Evolutionary conservation across 2,888 invertebrate genomes (phyloP).

Genomic region (Sesia apiformis): DNA sequence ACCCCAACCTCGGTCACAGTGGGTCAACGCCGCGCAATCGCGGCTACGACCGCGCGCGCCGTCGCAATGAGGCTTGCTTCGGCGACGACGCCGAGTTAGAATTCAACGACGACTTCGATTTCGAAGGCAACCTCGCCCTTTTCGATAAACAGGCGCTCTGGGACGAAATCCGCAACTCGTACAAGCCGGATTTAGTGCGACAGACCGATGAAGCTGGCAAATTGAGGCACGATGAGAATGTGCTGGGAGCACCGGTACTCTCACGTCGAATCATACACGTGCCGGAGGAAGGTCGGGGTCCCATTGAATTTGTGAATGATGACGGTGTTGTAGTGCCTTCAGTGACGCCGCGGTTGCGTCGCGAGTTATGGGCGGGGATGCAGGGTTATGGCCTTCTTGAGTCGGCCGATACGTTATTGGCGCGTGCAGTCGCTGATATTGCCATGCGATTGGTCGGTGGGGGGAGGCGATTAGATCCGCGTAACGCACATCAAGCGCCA

Average conservation of each 20-base stretch:
- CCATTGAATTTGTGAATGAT: constrained; percentile 82
- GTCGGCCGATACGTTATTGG: constrained; percentile 83
- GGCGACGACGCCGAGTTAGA: constrained; percentile 80
- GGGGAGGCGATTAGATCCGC: constrained; percentile 86
- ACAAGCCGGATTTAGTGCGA: constrained; percentile 51
- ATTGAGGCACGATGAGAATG: constrained; percentile 90
- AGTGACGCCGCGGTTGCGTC: constrained; percentile 78
- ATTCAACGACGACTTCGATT: constrained; percentile 89
- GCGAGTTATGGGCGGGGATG: constrained; percentile 80
- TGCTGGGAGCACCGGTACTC: constrained; percentile 57
- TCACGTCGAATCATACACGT: constrained; percentile 76
- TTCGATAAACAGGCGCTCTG: constrained; percentile 83
- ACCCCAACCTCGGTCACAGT: not conserved
- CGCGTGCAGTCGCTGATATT: constrained; percentile 89
- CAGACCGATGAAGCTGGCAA: constrained; percentile 53
- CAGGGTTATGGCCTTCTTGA: constrained; percentile 75
- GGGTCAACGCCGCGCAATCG: constrained; percentile 58
- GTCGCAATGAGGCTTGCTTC: constrained; percentile 85
- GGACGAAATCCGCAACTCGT: constrained; percentile 44
- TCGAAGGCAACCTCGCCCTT: constrained; percentile 93
- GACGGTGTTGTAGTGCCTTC: constrained; percentile 87
- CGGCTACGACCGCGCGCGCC: constrained; percentile 48
- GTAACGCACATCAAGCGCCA: constrained; percentile 92
- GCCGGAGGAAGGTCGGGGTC: constrained; percentile 74
- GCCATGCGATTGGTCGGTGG: constrained; percentile 87